phyloP scores from a whole-genome alignment of 2,888 invertebrate genomes.

The Meiosimyza platycephala region DNA sequence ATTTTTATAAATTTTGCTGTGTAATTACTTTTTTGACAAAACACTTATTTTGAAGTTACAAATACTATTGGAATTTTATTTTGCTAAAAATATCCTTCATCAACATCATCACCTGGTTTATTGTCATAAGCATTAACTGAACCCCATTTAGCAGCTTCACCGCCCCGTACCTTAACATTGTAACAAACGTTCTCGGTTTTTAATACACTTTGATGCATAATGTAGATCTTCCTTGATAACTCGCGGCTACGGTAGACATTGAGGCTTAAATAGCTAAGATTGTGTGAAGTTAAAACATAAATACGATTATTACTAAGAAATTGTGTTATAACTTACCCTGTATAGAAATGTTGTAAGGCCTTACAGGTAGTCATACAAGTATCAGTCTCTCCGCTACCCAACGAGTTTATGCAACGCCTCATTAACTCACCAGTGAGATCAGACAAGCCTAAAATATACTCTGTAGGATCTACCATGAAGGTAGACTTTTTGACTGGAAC shows the following conservation, averaged over 20 bases:
- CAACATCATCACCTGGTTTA: conserved; percentile 64
- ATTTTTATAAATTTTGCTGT: too few species aligned
- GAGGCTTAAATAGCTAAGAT: conserved; percentile 66
- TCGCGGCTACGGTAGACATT: conserved; percentile 71
- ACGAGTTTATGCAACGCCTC: conserved; percentile 86
- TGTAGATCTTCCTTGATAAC: conserved; percentile 76
- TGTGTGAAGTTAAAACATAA: conserved; percentile 42
- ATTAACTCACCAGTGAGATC: conserved; percentile 93
- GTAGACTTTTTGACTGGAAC: conserved; percentile 42
- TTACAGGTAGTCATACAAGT: conserved; percentile 79
- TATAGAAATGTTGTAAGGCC: conserved; percentile 72
- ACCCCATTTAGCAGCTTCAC: conserved; percentile 76
- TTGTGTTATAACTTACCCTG: conserved; percentile 52
- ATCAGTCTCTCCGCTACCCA: conserved; percentile 79
- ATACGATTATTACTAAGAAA: conserved; percentile 45
- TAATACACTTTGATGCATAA: conserved; percentile 78
- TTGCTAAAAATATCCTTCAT: conserved; percentile 68
- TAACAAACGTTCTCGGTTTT: conserved; percentile 90
- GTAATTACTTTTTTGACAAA: too few species aligned
- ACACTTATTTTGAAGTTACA: too few species aligned
- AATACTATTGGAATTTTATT: too few species aligned
- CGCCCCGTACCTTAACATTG: conserved; percentile 81
- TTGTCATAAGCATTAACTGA: conserved; percentile 55
- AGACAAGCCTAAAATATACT: conserved; percentile 81
- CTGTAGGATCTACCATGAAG: conserved; percentile 68